phyloP scores from a whole-genome alignment of 30 jellyfish, hydroid and myxozoan genomes.

The Turritopsis dohrnii region DNA sequence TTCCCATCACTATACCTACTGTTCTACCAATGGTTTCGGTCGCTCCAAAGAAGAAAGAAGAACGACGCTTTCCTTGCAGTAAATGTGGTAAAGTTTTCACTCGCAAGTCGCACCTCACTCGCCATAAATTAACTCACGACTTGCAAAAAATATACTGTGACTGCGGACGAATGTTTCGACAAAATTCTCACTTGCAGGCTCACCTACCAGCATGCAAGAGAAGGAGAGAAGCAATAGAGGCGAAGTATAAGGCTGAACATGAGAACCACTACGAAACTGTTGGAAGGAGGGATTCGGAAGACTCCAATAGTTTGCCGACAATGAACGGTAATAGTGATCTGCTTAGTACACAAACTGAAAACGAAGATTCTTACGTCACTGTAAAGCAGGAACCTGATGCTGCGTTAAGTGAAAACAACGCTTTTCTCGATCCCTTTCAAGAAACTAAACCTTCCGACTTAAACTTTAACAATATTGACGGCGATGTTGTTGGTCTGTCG shows the following conservation, averaged over 20 bases:
- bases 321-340: not conserved
- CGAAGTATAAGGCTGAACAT: conserved; percentile 21
- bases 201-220: conserved; percentile 33
- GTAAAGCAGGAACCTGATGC: not conserved
- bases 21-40: not conserved
- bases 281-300: not conserved
- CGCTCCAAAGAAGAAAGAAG: conserved; percentile 9
- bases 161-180: conserved; percentile 24
- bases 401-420: not conserved
- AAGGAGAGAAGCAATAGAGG: conserved; percentile 24
- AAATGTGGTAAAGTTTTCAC: conserved; percentile 28
- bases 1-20: not conserved
- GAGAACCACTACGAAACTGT: not conserved
- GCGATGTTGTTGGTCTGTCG: not conserved
- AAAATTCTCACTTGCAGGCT: conserved; percentile 26
- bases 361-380: not conserved
- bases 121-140: conserved; percentile 31
- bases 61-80: conserved; percentile 16
- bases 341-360: not conserved
- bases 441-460: not conserved
- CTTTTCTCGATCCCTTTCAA: not conserved
- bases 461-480: not conserved
- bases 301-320: not conserved
- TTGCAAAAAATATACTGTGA: conserved; percentile 16
- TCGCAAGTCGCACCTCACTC: conserved; percentile 23